phyloP scores from a whole-genome alignment of 2,797 vertebrate species.

The Peromyscus eremicus region DNA sequence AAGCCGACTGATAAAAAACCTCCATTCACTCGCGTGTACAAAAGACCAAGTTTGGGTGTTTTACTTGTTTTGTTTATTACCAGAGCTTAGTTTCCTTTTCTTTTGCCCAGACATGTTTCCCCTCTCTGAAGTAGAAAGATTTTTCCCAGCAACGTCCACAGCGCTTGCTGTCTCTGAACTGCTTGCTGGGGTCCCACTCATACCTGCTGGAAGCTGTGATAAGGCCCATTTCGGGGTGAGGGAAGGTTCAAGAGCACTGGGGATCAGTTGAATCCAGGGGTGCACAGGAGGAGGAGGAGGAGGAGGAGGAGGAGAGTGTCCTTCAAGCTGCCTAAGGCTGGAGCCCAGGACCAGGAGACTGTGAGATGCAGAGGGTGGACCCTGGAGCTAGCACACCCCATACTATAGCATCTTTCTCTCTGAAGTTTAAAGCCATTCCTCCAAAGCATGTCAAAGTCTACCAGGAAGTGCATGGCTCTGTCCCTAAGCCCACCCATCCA shows the following conservation, averaged over 20 bases:
- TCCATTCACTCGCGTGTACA: fast-evolving
- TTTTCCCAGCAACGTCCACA: neutral
- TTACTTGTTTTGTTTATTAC: neutral
- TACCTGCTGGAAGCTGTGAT: neutral
- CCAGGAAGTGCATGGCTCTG: neutral
- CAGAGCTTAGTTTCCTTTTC: neutral
- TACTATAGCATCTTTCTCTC: neutral
- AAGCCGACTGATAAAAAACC: fast-evolving
- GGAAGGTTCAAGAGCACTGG: neutral
- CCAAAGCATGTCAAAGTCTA: neutral
- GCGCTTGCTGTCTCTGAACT: neutral
- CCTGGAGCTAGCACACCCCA: neutral
- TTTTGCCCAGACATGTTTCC: neutral
- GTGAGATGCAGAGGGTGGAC: fast-evolving
- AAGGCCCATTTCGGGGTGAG: fast-evolving
- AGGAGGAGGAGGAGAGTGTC: no score
- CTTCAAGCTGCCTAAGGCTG: neutral
- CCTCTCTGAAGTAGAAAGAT: neutral
- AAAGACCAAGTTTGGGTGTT: neutral
- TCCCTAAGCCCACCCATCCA: neutral
- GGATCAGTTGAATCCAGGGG: fast-evolving
- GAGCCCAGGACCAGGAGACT: fast-evolving
- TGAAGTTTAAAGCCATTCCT: neutral
- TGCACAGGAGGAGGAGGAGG: neutral
- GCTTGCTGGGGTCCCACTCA: neutral